These are phyloP conservation scores for Trichogramma pretiosum DNA, from an alignment of 1,140 invertebrate species.

Conservation along the genomic window DNA sequence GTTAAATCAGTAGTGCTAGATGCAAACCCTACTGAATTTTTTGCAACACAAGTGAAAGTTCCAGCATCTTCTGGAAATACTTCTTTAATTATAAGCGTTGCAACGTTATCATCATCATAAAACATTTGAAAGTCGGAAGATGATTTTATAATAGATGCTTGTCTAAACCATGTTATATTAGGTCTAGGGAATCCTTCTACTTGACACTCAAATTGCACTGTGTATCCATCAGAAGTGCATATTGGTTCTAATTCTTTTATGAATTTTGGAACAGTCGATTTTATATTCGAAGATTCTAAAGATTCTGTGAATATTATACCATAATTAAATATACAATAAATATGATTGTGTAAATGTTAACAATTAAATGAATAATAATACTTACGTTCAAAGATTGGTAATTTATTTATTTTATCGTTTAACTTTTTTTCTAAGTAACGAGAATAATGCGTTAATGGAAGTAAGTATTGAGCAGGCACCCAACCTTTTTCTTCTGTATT, in stretches of 20 bases:
- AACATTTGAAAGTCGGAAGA: conserved; percentile 87
- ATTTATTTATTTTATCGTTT: conserved; percentile 82
- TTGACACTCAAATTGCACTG: conserved; percentile 82
- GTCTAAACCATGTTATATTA: conserved; percentile 89
- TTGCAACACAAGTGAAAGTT: conserved; percentile 91
- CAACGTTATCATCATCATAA: conserved; percentile 86
- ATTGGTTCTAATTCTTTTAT: conserved; percentile 76
- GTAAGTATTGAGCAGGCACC: conserved; percentile 81
- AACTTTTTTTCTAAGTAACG: conserved; percentile 78
- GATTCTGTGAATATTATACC: conserved; percentile 55
- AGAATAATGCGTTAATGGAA: conserved; percentile 72
- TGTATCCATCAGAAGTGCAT: conserved; percentile 74
- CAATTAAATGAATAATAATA: conserved; percentile 23
- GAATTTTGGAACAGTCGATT: conserved; percentile 72
- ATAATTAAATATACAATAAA: background rate
- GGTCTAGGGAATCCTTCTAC: conserved; percentile 82
- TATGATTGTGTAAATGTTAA: background rate
- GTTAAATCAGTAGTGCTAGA: conserved; percentile 83
- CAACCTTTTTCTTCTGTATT: conserved; percentile 84
- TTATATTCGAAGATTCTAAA: conserved; percentile 63
- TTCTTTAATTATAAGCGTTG: conserved; percentile 86
- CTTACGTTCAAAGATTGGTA: conserved; percentile 87
- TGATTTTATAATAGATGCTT: conserved; percentile 84
- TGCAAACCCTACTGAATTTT: conserved; percentile 88
- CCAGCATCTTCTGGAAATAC: conserved; percentile 96